Percentiles rank a stretch among this genome's conserved stretches.
These are phyloP conservation scores for Gastracanthus pulcherrimus DNA, from an alignment of 2,888 invertebrate species.

Conservation along the genomic window DNA sequence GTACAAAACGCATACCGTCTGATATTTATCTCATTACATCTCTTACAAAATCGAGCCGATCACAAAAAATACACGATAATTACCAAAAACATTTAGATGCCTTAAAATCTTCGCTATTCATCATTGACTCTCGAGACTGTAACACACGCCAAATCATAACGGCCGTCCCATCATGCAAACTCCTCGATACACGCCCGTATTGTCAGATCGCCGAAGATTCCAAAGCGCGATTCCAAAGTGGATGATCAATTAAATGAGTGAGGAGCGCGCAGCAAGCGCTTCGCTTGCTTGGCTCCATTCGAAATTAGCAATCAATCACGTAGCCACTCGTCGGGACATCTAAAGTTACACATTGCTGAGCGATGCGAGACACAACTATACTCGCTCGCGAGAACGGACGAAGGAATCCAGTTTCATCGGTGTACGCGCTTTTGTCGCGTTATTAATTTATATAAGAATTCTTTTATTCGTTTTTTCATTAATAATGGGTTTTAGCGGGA, in stretches of 20 bases:
- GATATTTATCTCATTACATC: too few relatives aligned
- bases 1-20: too few relatives aligned
- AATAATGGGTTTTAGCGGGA: too few relatives aligned
- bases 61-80: not conserved
- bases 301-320: conserved; percentile 55
- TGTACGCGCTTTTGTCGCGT: not conserved
- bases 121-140: not conserved
- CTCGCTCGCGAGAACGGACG: not conserved
- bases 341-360: conserved; percentile 31
- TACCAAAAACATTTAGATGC: not conserved
- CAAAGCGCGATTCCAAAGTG: conserved; percentile 8
- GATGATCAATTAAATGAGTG: conserved; percentile 24
- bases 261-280: not conserved
- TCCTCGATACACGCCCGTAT: not conserved
- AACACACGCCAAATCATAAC: too few relatives aligned
- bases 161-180: not conserved
- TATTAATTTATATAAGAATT: not conserved
- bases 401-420: conserved; percentile 44
- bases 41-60: too few relatives aligned
- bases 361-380: not conserved
- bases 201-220: not conserved
- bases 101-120: not conserved
- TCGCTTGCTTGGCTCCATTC: conserved; percentile 37
- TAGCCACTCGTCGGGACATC: conserved; percentile 40
- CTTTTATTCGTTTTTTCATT: not conserved